Evolutionary conservation across 30 jellyfish, hydroid and myxozoan species (phyloP), one percentile per base, ranked within the genome.

Genomic region (Hydra vulgaris): DNA sequence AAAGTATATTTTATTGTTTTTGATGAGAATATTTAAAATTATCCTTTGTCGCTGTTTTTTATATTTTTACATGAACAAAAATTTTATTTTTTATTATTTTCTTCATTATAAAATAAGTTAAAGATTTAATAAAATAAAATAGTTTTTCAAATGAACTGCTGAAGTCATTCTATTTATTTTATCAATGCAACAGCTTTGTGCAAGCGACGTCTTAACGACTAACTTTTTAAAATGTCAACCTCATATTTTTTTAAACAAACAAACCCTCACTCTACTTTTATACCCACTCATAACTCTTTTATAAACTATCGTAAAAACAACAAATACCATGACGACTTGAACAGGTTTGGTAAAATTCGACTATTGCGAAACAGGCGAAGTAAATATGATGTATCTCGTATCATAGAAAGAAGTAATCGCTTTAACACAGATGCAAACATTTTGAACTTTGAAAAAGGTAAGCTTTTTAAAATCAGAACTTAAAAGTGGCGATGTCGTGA

Each of bases 361-460:
- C 61, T 19, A 23, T 52, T 24, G n/a, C 56, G 85, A 23, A 78
- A 78, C 21, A 54, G 85, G 18, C 7, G 85, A 52, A 78, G 85
- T 77, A 78, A 78, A 78, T 78, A 78, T 23, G 85, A 78, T 25
- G 82, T 78, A 15, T 78, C 85, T 18, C 23, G 54, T 23, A 53
- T 78, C 0, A 22, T 24, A 5, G 79, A 78, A 75, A 21, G 18
- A 21, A 40, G 15, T 21, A 71, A 1, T 20, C 27, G 26, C 23
- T n/a, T 27, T 0, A 71, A 27, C 18, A 71, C 79, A 3, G 61
- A 40, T 3, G 5, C 12, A 40, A 40, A 40, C 12, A 40, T 40
- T 40, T 40, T 12, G 12, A 40, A 40, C 61, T 3, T 40, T 12
- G 12, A 5, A 5, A 40, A 40, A 40, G 61, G 61, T 40, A 40